Base-by-base conservation (phyloP, 1,140 invertebrate species). In the Achatina immaculata region DNA sequence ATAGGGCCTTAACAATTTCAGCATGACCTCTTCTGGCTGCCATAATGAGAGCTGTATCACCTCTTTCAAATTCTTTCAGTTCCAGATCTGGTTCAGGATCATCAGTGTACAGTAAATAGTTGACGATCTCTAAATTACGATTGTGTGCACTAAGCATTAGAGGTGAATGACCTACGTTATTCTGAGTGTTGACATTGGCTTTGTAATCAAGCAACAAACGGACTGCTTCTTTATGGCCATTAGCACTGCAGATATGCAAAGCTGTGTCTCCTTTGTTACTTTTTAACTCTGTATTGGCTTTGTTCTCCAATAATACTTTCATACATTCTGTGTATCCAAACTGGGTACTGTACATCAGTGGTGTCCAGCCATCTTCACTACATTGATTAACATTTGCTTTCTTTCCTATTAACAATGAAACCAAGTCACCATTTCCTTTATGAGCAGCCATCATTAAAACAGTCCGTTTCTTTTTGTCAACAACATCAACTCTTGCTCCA, bases 31-130 rank as follows among this genome's bases (percentile, higher is more conserved):
- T 71, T 38, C 69, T 62, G 42, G 78, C 78, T 19, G 82, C 82
- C 40, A 79, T 73, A 14, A 58, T 74, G 0, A 80, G 71, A 38
- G 82, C 78, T 14, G 82, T 77, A 65, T 80, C 74, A 19, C 82
- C 78, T 31, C 65, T 69, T 34, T 83, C 74, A 48, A 31, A 55
- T 48, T 74, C 72, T 55, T 2, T 74, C 1, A 74, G 42, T 24
- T 74, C 72, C 31, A 55, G 19, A 31, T 45, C 31, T 48, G 45
- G 24, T 69, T 42, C 42, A 42, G 42, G 19, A 31, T 62, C 68
- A 7, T 74, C 42, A 36, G 4, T 21, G n/a, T 51, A 16, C 21
- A 76, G 21, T 11, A 76, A 2, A 40, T 76, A 62, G 14, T 62
- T 11, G 1, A 76, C 74, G 24, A 76, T 76, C 21, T 62, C 55